Percentiles rank a stretch among this genome's conserved stretches.
phyloP scores from a whole-genome alignment of 2,113 vertebrate species.

The Podocnemis expansa region DNA sequence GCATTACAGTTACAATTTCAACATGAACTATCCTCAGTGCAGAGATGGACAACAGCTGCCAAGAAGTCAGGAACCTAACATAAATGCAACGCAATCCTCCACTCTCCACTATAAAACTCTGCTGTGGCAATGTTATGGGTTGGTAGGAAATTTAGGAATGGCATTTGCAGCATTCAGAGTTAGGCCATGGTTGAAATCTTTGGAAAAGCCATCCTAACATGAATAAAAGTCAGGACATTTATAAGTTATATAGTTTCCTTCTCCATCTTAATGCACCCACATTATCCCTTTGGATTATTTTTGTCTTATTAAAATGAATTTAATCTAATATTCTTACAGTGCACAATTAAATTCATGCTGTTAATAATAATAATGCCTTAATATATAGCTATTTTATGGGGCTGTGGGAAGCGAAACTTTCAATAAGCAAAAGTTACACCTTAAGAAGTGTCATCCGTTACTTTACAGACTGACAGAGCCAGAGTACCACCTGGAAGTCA shows the following conservation, averaged over 20 bases:
- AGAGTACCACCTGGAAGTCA: no score
- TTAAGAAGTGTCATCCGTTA: not conserved
- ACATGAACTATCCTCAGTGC: conserved; percentile 57
- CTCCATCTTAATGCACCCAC: conserved; percentile 45
- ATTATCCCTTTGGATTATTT: not conserved
- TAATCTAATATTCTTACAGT: not conserved
- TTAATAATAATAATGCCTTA: not conserved
- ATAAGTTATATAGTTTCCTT: not conserved
- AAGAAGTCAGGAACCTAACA: not conserved
- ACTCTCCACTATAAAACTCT: not conserved
- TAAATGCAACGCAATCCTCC: not conserved
- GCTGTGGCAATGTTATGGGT: not conserved
- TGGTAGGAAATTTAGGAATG: not conserved
- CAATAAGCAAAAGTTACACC: accelerated
- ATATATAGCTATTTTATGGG: not conserved
- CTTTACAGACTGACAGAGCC: not conserved
- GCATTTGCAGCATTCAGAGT: not conserved
- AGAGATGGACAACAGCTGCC: not conserved
- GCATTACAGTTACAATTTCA: conserved; percentile 65
- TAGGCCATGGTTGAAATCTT: not conserved
- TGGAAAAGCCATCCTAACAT: not conserved
- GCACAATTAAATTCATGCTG: not conserved
- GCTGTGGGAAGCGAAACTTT: not conserved
- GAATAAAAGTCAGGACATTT: not conserved
- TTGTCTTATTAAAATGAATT: not conserved